Evolutionary conservation across 2,113 vertebrate genomes (phyloP), one percentile per base, ranked within the genome.

Genomic region (Erythrocebus patas): DNA sequence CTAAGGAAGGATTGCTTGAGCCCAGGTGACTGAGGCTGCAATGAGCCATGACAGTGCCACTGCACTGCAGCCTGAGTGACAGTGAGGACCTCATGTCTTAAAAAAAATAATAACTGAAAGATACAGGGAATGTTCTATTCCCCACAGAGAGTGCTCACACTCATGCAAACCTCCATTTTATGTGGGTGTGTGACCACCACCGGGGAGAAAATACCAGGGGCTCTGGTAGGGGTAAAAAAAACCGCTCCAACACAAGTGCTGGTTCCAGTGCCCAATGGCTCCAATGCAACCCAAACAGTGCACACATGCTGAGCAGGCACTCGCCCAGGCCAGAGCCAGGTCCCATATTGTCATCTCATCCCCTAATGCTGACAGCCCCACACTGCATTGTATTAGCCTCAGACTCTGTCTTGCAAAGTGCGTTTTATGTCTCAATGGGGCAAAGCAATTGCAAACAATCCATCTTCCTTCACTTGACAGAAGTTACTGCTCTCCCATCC

Each of bases 241-340:
- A 76, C 40, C 23, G 20, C 32, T 25, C 17, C 78, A 43, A 88
- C 3, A 30, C 10, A 43, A 30, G 50, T 30, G 27, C 25, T 40
- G 2, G 5, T n/a, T 1, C 4, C 17, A 50, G 6, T 0, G 1
- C 40, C 57, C 68, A 38, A 30, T 8, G 20, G 11, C 13, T 57
- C 57, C 76, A 35, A 9, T 9, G 3, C 4, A 32, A 5, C 6
- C 25, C 17, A 14, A 40, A 50, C 8, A 20, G 11, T 8, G 17
- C 7, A 2, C 45, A 14, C 9, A 7, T 30, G 61, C 18, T 17
- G 0, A 30, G 17, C n/a, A 43, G n/a, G 50, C 20, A n/a, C 61
- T 40, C 20, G 10, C 1, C n/a, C 23, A 48, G 22, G 35, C 17
- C 30, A 61, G 40, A 73, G 12, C 27, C 23, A 64, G 4, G 48